Percentiles rank a stretch among this genome's conserved stretches.
phyloP scores from a whole-genome alignment of 2,797 vertebrate genomes.

The Centroberyx gerrardi region DNA sequence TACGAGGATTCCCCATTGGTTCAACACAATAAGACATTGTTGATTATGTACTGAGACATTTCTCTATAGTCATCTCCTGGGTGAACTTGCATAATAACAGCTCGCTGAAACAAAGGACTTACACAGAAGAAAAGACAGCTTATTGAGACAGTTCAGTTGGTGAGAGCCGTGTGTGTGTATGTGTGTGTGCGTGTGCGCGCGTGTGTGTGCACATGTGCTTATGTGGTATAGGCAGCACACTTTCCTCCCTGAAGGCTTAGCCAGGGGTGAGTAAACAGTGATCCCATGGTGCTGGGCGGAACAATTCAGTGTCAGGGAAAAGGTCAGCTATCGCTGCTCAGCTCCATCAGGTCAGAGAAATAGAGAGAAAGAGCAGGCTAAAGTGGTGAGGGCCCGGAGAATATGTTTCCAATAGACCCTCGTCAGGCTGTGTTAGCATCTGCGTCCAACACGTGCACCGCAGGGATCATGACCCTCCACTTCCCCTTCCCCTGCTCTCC shows the following conservation, averaged over 20 bases:
- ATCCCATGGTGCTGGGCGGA: constrained; percentile 81
- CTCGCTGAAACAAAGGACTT: constrained; percentile 73
- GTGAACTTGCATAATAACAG: constrained; percentile 72
- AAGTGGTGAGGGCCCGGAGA: constrained; percentile 88
- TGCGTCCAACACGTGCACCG: constrained; percentile 87
- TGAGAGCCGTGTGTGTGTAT: constrained; percentile 38
- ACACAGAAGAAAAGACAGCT: constrained; percentile 57
- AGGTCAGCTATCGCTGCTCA: constrained; percentile 85
- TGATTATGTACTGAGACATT: constrained; percentile 72
- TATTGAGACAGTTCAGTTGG: constrained; percentile 40
- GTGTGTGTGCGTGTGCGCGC: constrained; percentile 19
- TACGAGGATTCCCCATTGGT: constrained; percentile 65
- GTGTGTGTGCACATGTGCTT: constrained; percentile 44
- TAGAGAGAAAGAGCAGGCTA: constrained; percentile 71
- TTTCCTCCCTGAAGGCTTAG: constrained; percentile 61
- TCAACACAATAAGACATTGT: constrained; percentile 75
- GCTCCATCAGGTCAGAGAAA: constrained; percentile 85
- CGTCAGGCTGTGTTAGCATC: constrained; percentile 91
- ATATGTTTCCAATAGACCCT: constrained; percentile 97
- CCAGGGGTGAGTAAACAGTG: constrained; percentile 82
- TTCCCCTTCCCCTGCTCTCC: constrained; percentile 85
- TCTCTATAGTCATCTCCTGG: constrained; percentile 63
- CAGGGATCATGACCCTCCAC: constrained; percentile 90
- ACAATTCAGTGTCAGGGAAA: constrained; percentile 83
- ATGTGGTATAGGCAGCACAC: constrained; percentile 68